Conservation (phyloP, 1,140 invertebrate species). For the Idris sp. region DNA sequence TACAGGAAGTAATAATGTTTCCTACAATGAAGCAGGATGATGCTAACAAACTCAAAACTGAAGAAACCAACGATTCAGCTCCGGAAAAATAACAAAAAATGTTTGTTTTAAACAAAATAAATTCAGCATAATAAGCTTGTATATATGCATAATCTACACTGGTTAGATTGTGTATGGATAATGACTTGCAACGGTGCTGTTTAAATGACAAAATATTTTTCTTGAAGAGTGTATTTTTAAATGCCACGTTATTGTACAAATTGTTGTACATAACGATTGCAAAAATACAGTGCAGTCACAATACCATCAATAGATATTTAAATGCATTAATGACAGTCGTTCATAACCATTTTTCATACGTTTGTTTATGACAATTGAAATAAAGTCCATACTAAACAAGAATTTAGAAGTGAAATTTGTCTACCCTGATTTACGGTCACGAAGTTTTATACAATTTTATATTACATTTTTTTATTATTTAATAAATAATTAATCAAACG, state of each 20-base stretch:
- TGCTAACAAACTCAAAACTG: conserved; percentile 79
- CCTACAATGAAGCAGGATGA: conserved; percentile 92
- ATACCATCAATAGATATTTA: conserved; percentile 20
- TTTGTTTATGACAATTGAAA: conserved; percentile 14
- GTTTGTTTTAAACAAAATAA: background rate
- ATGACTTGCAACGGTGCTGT: conserved; percentile 7
- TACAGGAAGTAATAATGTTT: conserved; percentile 89
- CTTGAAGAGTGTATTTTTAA: background rate
- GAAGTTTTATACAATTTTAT: too few relatives aligned
- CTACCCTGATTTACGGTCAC: too few relatives aligned
- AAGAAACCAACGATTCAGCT: conserved; percentile 36
- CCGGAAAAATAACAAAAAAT: conserved; percentile 54
- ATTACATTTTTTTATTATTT: too few relatives aligned
- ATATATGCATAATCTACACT: conserved; percentile 13
- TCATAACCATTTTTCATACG: conserved; percentile 23
- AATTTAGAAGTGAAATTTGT: too few relatives aligned
- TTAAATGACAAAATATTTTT: background rate
- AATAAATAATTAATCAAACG: too few relatives aligned
- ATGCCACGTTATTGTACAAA: too few relatives aligned
- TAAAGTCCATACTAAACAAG: too few relatives aligned
- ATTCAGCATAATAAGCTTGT: conserved; percentile 12
- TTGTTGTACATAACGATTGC: background rate
- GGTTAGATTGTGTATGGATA: conserved; percentile 16
- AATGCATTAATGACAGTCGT: conserved; percentile 1
- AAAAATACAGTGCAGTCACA: conserved; percentile 16